phyloP scores from a whole-genome alignment of 2,797 vertebrate species.

The Denticeps clupeoides region DNA sequence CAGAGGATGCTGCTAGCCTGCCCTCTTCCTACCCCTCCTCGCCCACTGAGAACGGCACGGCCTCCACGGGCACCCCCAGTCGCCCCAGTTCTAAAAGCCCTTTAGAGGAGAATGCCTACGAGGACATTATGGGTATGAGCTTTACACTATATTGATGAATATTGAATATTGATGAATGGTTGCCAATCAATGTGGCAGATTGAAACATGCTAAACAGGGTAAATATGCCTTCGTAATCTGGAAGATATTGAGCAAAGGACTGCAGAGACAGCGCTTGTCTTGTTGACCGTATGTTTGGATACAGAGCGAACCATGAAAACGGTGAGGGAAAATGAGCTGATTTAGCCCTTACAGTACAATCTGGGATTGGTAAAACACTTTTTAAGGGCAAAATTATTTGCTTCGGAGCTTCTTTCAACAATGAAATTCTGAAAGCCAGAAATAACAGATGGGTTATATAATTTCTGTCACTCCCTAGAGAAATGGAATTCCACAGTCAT shows the following conservation, averaged over 20 bases:
- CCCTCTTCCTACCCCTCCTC: slow-evolving; percentile 75
- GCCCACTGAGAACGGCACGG: slow-evolving; percentile 83
- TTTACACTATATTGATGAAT: neutral
- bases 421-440: slow-evolving; percentile 12
- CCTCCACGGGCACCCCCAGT: slow-evolving; percentile 56
- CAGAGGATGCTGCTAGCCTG: slow-evolving; percentile 77
- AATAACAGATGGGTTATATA: slow-evolving; percentile 25
- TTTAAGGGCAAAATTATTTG: neutral
- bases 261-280: no score
- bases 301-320: no score
- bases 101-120: slow-evolving; percentile 96
- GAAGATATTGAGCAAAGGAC: no score
- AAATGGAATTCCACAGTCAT: slow-evolving; percentile 17
- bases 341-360: no score
- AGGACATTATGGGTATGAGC: slow-evolving; percentile 93
- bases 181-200: no score
- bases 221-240: no score
- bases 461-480: slow-evolving; percentile 8
- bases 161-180: no score
- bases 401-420: slow-evolving; percentile 4
- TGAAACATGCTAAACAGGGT: no score
- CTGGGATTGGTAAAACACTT: no score
- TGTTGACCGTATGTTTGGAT: no score
- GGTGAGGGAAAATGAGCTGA: no score
- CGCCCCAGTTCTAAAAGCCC: slow-evolving; percentile 88